A percentile compares a stretch with the other conserved stretches of the same genome.
Conservation (phyloP, 2,797 vertebrate genomes). For the Typhlichthys eigenmanni region DNA sequence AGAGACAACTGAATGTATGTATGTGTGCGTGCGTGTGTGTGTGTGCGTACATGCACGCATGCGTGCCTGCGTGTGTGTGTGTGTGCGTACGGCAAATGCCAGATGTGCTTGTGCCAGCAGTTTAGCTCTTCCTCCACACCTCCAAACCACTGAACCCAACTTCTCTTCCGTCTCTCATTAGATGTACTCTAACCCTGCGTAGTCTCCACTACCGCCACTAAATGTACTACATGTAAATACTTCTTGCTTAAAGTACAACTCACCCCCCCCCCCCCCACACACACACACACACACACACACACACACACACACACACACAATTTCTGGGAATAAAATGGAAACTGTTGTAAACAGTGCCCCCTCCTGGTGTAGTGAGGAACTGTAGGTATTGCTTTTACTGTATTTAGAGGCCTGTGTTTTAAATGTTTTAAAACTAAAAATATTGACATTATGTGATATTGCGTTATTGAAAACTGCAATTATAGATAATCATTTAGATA, state of each 20-base stretch:
- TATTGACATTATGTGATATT: too few species aligned
- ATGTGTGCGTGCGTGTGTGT: slow-evolving; percentile 7
- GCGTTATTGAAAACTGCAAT: too few species aligned
- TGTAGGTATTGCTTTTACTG: slow-evolving; percentile 1
- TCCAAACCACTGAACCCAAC: slow-evolving; percentile 45
- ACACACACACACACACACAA: too few species aligned
- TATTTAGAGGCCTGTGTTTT: background rate
- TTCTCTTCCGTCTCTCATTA: slow-evolving; percentile 26
- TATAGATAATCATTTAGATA: too few species aligned
- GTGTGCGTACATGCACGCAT: slow-evolving; percentile 27
- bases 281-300: background rate
- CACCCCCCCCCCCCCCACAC: slow-evolving; percentile 2
- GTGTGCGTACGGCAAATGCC: slow-evolving; percentile 27
- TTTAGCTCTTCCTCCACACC: slow-evolving; percentile 52
- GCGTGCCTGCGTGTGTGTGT: slow-evolving; percentile 28
- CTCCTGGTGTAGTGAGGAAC: slow-evolving; percentile 44
- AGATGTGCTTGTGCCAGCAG: slow-evolving; percentile 68
- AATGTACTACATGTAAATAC: slow-evolving; percentile 52
- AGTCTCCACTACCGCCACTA: slow-evolving; percentile 7
- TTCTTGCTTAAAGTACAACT: slow-evolving; percentile 35
- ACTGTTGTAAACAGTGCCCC: slow-evolving; percentile 57
- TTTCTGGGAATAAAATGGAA: slow-evolving; percentile 18
- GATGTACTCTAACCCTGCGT: too few species aligned
- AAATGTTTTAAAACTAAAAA: background rate
- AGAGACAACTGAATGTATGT: slow-evolving; percentile 32